phyloP scores from a whole-genome alignment of 2,888 invertebrate species.

The Anodontia alba region DNA sequence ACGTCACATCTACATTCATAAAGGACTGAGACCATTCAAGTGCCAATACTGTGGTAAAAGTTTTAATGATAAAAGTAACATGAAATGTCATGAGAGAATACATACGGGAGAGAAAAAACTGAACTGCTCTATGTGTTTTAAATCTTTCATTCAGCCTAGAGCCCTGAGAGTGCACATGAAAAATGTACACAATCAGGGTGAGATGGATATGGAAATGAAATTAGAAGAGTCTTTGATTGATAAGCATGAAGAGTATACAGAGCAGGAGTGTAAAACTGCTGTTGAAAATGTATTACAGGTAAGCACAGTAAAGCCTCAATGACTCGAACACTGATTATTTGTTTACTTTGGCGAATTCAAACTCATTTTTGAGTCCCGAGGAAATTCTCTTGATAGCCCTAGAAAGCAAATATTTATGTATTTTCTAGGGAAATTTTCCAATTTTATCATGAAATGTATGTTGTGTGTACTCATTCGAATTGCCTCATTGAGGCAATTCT shows the following conservation, averaged over 20 bases:
- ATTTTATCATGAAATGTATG: no score
- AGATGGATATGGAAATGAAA: background rate
- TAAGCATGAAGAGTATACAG: background rate
- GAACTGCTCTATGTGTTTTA: slow-evolving; percentile 38
- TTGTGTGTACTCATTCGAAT: no score
- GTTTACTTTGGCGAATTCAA: no score
- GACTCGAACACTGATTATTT: no score
- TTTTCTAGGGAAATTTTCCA: no score
- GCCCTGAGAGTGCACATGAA: slow-evolving; percentile 34
- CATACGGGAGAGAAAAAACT: slow-evolving; percentile 41
- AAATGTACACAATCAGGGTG: slow-evolving; percentile 3
- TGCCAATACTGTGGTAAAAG: slow-evolving; percentile 48
- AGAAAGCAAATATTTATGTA: no score
- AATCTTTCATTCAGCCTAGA: slow-evolving; percentile 41
- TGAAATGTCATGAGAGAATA: slow-evolving; percentile 52
- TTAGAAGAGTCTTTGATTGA: background rate
- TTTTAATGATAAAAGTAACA: slow-evolving; percentile 61
- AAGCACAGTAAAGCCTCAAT: no score
- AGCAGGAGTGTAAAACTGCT: background rate
- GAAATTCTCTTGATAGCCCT: no score
- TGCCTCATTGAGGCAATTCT: no score
- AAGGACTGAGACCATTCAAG: slow-evolving; percentile 50
- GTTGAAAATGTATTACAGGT: background rate
- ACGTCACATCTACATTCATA: slow-evolving; percentile 56
- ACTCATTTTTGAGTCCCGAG: no score